Conservation (phyloP, 2,888 invertebrate genomes). For the Cheiracanthium punctorium region DNA sequence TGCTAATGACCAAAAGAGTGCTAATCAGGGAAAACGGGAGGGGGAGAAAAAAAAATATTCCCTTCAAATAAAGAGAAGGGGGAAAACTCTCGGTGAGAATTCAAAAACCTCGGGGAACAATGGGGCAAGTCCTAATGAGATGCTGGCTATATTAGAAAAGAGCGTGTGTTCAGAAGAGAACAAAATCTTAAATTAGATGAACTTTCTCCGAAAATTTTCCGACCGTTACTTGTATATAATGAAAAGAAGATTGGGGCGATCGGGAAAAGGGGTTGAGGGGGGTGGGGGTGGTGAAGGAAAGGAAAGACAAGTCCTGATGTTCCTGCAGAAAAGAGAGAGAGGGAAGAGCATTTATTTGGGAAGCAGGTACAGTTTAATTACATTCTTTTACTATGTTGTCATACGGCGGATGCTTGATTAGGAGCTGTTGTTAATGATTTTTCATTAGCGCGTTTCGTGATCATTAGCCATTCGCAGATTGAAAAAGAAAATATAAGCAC, state of each 20-base stretch:
- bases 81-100: not conserved
- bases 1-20: slow-evolving; percentile 68
- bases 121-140: slow-evolving; percentile 5
- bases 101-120: not conserved
- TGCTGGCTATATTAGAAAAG: not conserved
- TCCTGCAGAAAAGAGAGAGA: too few relatives aligned
- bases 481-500: not conserved
- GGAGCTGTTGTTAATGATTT: slow-evolving; percentile 13
- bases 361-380: slow-evolving; percentile 15
- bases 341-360: slow-evolving; percentile 9
- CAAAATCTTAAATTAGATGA: slow-evolving; percentile 15
- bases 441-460: slow-evolving; percentile 7
- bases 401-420: slow-evolving; percentile 10
- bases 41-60: not conserved
- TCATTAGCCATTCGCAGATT: not conserved
- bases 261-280: too few relatives aligned
- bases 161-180: slow-evolving; percentile 2
- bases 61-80: not conserved
- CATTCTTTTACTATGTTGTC: slow-evolving; percentile 15
- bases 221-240: not conserved
- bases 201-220: slow-evolving; percentile 11
- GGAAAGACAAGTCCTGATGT: not conserved
- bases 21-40: slow-evolving; percentile 44
- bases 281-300: not conserved
- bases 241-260: not conserved